Conservation (phyloP, 2,113 vertebrate species). For the Benitochromis conjunctus region DNA sequence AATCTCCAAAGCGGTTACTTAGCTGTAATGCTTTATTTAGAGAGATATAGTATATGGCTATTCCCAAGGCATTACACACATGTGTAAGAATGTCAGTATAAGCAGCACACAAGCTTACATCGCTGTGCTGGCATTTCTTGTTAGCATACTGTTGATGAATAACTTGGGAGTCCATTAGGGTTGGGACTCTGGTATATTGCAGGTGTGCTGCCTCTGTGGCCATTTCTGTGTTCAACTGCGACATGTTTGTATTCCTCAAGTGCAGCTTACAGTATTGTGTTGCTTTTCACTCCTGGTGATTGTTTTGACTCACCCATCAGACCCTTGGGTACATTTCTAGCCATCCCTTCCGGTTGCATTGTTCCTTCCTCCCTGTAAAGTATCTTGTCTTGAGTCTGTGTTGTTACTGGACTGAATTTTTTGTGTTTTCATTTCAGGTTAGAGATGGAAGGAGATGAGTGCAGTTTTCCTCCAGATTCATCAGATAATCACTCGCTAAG, state of each 20-base stretch:
- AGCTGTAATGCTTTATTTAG: background rate
- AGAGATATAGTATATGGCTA: background rate
- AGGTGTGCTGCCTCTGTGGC: background rate
- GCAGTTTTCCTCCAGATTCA: constrained; percentile 62
- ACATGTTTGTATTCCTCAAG: background rate
- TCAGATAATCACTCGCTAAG: constrained; percentile 77
- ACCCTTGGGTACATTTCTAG: background rate
- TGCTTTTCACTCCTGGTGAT: background rate
- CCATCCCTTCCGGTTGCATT: background rate
- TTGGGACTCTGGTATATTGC: background rate
- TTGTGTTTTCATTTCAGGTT: constrained; percentile 22
- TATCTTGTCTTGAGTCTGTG: background rate
- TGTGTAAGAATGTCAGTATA: background rate
- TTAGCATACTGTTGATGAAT: background rate
- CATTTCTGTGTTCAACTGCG: background rate
- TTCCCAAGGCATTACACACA: background rate
- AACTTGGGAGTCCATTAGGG: background rate
- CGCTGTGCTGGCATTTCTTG: background rate
- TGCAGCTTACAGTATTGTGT: background rate
- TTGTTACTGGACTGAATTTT: background rate
- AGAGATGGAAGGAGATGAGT: constrained; percentile 83
- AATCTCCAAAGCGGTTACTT: background rate
- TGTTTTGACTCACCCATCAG: background rate
- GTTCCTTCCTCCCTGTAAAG: background rate
- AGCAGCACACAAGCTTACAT: too few species aligned